Conservation (phyloP, 2,113 vertebrate genomes). For the Anolis carolinensis region DNA sequence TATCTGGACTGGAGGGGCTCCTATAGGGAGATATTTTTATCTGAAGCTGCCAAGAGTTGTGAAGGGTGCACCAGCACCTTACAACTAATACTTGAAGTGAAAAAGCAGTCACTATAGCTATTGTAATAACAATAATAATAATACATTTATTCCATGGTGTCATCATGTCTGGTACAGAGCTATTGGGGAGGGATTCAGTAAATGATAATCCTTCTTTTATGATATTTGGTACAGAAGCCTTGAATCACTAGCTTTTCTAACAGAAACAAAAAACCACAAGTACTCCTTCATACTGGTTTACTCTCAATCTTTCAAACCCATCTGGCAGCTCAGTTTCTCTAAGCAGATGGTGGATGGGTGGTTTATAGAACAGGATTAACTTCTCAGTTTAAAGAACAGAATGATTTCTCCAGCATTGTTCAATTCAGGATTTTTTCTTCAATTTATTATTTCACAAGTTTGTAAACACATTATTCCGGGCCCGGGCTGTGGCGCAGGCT, state of each 20-base stretch:
- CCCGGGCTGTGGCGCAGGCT: too few relatives aligned
- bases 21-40: too few relatives aligned
- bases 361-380: background rate
- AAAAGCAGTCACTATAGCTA: too few relatives aligned
- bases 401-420: background rate
- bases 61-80: too few relatives aligned
- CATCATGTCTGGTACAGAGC: background rate
- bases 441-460: background rate
- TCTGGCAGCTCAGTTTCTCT: background rate
- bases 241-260: background rate
- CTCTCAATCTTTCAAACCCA: background rate
- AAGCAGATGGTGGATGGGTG: too few relatives aligned
- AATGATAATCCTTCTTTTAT: background rate
- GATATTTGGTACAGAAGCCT: too few relatives aligned
- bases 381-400: background rate
- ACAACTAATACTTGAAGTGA: too few relatives aligned
- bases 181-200: background rate
- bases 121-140: too few relatives aligned
- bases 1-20: too few relatives aligned
- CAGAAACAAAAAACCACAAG: background rate
- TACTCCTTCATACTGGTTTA: background rate
- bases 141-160: background rate
- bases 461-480: slow-evolving; percentile 2
- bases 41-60: too few relatives aligned
- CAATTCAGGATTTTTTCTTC: background rate